phyloP scores from a whole-genome alignment of 1,140 invertebrate genomes.

The Hirudo medicinalis region DNA sequence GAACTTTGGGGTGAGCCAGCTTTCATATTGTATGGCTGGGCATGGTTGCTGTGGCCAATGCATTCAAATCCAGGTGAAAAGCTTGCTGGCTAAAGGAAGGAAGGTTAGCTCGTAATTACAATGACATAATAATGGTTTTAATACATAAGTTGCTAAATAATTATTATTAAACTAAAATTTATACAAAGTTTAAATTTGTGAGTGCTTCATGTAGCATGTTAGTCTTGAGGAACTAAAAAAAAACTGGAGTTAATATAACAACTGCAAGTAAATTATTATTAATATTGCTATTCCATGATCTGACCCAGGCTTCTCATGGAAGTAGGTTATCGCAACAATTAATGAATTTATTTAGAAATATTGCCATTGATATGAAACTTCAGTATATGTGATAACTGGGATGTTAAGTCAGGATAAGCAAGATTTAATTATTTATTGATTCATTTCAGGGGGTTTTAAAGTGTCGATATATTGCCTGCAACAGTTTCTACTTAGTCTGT shows the following conservation, averaged over 20 bases:
- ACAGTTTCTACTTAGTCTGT: constrained; percentile 29
- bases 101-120: constrained; percentile 22
- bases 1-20: constrained; percentile 19
- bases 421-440: constrained; percentile 5
- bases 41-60: constrained; percentile 29
- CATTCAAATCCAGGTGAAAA: constrained; percentile 31
- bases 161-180: too few species aligned
- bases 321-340: too few species aligned
- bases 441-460: constrained; percentile 27
- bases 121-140: neutral
- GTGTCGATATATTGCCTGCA: constrained; percentile 26
- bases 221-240: too few species aligned
- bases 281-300: too few species aligned
- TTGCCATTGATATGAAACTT: too few species aligned
- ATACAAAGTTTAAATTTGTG: too few species aligned
- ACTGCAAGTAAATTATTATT: too few species aligned
- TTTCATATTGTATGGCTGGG: constrained; percentile 29
- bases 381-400: neutral
- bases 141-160: too few species aligned
- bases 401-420: neutral
- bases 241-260: too few species aligned
- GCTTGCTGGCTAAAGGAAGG: constrained; percentile 30
- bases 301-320: too few species aligned
- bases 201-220: too few species aligned
- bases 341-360: too few species aligned